These are phyloP conservation scores for Neofelis nebulosa DNA, from an alignment of 2,113 vertebrate genomes.

Conservation along the genomic window DNA sequence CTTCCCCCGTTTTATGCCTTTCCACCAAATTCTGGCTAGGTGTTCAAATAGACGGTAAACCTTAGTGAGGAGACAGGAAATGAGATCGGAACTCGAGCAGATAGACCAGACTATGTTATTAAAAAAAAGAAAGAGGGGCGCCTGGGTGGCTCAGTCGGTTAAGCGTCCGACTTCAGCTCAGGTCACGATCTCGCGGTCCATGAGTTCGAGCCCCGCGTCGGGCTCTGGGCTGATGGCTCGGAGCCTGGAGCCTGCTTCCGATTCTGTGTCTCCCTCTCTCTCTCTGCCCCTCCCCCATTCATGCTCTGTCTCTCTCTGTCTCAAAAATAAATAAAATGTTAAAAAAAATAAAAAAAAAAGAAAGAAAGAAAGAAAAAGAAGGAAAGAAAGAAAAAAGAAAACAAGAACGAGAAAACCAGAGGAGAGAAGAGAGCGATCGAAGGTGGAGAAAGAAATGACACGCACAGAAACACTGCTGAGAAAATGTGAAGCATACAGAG, in stretches of 20 bases:
- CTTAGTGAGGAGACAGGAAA: background rate
- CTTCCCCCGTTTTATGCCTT: background rate
- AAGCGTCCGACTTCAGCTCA: too few species aligned
- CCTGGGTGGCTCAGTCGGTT: too few species aligned
- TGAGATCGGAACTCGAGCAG: background rate
- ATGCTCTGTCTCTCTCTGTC: too few species aligned
- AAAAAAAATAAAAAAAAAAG: background rate
- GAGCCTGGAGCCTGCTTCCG: too few species aligned
- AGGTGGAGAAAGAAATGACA: background rate
- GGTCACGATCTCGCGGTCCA: too few species aligned
- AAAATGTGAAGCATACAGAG: accelerated
- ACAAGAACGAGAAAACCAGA: accelerated
- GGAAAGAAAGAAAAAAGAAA: background rate
- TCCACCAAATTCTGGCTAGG: background rate
- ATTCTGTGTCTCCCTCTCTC: too few species aligned
- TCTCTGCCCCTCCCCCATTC: too few species aligned
- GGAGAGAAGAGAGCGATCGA: background rate
- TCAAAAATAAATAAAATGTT: too few species aligned
- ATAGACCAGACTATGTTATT: background rate
- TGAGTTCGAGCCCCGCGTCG: accelerated
- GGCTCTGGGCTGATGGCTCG: too few species aligned
- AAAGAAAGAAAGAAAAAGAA: background rate
- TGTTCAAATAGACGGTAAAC: background rate
- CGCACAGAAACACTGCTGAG: background rate
- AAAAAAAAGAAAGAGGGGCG: background rate